phyloP scores from a whole-genome alignment of 1,140 invertebrate genomes.

The Meloidogyne hapla region DNA sequence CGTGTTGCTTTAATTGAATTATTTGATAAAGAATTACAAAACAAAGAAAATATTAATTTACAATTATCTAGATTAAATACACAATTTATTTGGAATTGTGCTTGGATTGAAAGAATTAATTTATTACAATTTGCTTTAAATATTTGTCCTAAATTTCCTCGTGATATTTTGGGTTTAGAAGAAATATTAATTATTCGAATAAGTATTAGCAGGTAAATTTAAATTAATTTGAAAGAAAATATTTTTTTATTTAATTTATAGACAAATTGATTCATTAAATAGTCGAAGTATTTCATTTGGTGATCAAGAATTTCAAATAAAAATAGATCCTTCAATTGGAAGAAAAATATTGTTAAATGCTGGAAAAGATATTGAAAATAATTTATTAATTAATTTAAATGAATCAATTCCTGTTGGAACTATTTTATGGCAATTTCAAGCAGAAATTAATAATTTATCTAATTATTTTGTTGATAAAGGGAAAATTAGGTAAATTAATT shows the following conservation, averaged over 20 bases:
- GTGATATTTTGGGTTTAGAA: background rate
- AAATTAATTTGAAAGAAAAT: too few relatives aligned
- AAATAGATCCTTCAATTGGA: constrained; percentile 35
- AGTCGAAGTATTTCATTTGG: background rate
- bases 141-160: constrained; percentile 24
- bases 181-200: constrained; percentile 11
- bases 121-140: constrained; percentile 12
- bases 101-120: constrained; percentile 15
- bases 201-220: constrained; percentile 3
- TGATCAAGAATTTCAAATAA: constrained; percentile 18
- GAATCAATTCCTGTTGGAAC: constrained; percentile 34
- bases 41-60: background rate
- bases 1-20: constrained; percentile 7
- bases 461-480: constrained; percentile 15
- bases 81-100: constrained; percentile 14
- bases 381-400: constrained; percentile 38
- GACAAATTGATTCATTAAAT: background rate
- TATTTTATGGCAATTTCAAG: constrained; percentile 38
- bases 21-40: constrained; percentile 1
- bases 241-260: background rate
- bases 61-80: constrained; percentile 5
- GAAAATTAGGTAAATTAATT: constrained; percentile 38
- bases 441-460: constrained; percentile 30
- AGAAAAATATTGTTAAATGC: constrained; percentile 15
- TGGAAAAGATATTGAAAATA: background rate